Evolutionary conservation across 2,888 invertebrate species (phyloP).

Genomic region (Eulithis prunata): DNA sequence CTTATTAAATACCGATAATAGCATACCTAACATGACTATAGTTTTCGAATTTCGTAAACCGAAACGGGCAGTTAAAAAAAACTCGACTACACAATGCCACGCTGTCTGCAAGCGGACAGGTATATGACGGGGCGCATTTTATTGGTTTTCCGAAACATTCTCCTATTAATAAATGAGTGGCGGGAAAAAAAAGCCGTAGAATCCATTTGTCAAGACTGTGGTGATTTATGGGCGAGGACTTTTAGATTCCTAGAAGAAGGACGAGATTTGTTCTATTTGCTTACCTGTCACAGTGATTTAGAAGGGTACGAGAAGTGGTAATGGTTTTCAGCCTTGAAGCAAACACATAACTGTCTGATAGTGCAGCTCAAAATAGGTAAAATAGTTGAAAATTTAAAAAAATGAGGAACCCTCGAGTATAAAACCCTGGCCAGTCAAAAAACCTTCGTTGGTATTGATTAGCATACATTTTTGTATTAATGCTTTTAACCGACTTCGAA

Average conservation of each 20-base stretch:
- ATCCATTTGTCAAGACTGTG: constrained; percentile 81
- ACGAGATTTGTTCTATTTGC: constrained; percentile 82
- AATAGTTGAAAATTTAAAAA: too few relatives aligned
- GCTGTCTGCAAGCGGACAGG: constrained; percentile 82
- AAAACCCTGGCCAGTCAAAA: too few relatives aligned
- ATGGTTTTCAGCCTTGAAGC: constrained; percentile 48
- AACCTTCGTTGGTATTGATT: too few relatives aligned
- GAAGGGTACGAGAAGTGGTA: constrained; percentile 51
- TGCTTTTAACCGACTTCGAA: too few relatives aligned
- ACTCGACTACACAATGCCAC: constrained; percentile 71
- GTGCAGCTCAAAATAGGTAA: too few relatives aligned
- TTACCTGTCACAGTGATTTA: constrained; percentile 83
- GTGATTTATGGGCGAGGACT: constrained; percentile 82
- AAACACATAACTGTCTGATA: background rate
- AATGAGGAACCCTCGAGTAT: too few relatives aligned
- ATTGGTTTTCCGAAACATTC: constrained; percentile 84
- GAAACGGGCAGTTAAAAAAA: constrained; percentile 56
- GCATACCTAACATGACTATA: constrained; percentile 45
- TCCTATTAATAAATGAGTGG: constrained; percentile 84
- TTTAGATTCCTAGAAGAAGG: constrained; percentile 79
- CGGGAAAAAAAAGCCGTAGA: constrained; percentile 79
- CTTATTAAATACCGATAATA: constrained; percentile 31
- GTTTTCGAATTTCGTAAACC: constrained; percentile 50
- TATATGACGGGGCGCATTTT: constrained; percentile 84
- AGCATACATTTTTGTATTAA: too few relatives aligned